Conservation (phyloP, 2,888 invertebrate species). For the Aleiodes testaceus region DNA sequence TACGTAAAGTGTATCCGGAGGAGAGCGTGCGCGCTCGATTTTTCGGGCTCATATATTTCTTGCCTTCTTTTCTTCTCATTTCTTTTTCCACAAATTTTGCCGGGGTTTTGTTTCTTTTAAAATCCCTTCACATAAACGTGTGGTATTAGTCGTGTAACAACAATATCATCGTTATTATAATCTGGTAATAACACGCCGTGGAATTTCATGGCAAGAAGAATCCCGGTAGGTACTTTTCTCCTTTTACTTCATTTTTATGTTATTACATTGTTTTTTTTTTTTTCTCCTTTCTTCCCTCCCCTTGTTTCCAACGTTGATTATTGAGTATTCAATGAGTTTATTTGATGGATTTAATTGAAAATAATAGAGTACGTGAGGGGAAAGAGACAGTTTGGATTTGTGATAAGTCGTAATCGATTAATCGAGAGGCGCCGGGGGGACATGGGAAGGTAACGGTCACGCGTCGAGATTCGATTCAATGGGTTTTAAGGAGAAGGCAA, state of each 20-base stretch:
- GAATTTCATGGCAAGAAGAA: conserved; percentile 37
- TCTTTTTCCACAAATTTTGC: conserved; percentile 10
- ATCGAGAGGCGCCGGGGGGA: conserved; percentile 32
- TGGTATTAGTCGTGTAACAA: conserved; percentile 63
- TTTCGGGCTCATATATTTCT: conserved; percentile 34
- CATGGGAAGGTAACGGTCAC: conserved; percentile 43
- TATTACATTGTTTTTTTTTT: conserved; percentile 16
- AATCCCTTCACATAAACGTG: conserved; percentile 29
- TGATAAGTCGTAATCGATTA: conserved; percentile 35
- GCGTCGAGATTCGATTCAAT: conserved; percentile 47
- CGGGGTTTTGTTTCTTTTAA: conserved; percentile 19
- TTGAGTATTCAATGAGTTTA: background rate
- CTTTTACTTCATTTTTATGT: conserved; percentile 29
- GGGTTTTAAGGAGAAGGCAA: conserved; percentile 38
- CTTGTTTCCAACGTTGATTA: background rate
- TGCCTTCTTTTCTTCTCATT: conserved; percentile 2
- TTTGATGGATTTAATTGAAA: background rate
- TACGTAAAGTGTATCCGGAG: conserved; percentile 49
- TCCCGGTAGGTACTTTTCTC: background rate
- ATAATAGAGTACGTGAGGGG: background rate
- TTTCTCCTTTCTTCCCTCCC: background rate
- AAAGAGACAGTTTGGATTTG: background rate
- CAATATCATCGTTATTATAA: conserved; percentile 65
- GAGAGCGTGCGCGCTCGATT: conserved; percentile 47
- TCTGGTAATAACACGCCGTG: conserved; percentile 64